Conservation (phyloP, 2,797 vertebrate genomes). For the Enteromius argenteus region DNA sequence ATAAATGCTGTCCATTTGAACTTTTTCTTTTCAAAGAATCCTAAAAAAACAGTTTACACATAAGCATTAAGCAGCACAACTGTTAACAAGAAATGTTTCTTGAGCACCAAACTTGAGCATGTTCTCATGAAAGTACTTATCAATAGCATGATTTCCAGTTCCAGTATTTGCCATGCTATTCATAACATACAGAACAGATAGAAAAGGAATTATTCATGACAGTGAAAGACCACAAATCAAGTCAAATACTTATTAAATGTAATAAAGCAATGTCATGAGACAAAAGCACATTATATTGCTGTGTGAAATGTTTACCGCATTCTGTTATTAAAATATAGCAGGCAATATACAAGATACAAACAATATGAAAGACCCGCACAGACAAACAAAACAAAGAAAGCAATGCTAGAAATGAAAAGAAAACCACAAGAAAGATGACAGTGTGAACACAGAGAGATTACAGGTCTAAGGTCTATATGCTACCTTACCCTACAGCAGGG, state of each 20-base stretch:
- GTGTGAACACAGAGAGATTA: background rate
- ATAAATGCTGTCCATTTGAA: background rate
- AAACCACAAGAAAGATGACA: background rate
- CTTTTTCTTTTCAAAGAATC: background rate
- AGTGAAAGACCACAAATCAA: background rate
- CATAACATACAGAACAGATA: background rate
- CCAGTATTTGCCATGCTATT: background rate
- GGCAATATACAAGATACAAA: background rate
- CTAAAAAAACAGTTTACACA: background rate
- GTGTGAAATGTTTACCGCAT: background rate
- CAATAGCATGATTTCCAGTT: background rate
- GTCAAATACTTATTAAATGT: background rate
- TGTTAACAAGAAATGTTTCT: background rate
- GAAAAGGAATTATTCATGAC: background rate
- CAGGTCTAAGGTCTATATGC: constrained; percentile 16
- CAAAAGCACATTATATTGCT: background rate
- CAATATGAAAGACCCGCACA: background rate
- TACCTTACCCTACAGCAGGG: constrained; percentile 67
- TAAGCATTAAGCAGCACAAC: background rate
- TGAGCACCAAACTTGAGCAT: background rate
- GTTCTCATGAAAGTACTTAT: background rate
- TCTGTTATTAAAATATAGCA: background rate
- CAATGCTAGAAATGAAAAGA: background rate
- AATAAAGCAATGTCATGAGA: background rate
- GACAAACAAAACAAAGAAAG: background rate